These are phyloP conservation scores for Drosophila bipectinata DNA, from an alignment of 1,140 invertebrate species.

Conservation along the genomic window DNA sequence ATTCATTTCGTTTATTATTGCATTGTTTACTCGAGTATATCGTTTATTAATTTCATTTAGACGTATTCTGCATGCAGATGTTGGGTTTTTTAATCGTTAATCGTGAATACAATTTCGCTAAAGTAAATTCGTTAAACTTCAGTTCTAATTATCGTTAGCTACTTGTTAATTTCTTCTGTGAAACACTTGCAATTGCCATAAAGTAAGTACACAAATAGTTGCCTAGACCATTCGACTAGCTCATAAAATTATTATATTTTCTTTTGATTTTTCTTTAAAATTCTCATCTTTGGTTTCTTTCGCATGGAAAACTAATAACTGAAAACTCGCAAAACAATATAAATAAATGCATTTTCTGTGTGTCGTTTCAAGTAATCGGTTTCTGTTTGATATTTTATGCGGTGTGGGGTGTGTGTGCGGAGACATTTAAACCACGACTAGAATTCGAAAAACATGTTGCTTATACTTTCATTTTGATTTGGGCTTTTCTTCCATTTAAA, in stretches of 20 bases:
- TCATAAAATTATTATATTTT: conserved; percentile 7
- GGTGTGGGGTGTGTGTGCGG: conserved; percentile 22
- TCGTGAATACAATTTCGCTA: conserved; percentile 81
- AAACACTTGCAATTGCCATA: conserved; percentile 77
- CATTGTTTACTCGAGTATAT: conserved; percentile 39
- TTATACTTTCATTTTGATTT: conserved; percentile 14
- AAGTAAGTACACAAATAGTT: conserved; percentile 67
- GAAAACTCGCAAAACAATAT: conserved; percentile 39
- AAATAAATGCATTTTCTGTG: conserved; percentile 64
- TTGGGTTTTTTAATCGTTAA: conserved; percentile 29
- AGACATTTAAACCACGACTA: conserved; percentile 61
- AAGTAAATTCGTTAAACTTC: conserved; percentile 84
- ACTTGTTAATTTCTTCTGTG: conserved; percentile 53
- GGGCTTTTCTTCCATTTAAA: conserved; percentile 38
- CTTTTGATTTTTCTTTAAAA: conserved; percentile 24
- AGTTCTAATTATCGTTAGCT: conserved; percentile 76
- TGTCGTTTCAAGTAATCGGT: conserved; percentile 3
- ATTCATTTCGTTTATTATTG: conserved; percentile 45
- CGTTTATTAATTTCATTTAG: conserved; percentile 37
- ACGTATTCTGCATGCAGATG: conserved; percentile 31
- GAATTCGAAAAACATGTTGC: conserved; percentile 41
- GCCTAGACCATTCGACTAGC: conserved; percentile 24
- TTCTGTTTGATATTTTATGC: background rate
- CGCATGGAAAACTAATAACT: conserved; percentile 31
- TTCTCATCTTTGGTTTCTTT: conserved; percentile 11